These are phyloP conservation scores for Drosophila saltans DNA, from an alignment of 1,140 invertebrate species.

Conservation along the genomic window DNA sequence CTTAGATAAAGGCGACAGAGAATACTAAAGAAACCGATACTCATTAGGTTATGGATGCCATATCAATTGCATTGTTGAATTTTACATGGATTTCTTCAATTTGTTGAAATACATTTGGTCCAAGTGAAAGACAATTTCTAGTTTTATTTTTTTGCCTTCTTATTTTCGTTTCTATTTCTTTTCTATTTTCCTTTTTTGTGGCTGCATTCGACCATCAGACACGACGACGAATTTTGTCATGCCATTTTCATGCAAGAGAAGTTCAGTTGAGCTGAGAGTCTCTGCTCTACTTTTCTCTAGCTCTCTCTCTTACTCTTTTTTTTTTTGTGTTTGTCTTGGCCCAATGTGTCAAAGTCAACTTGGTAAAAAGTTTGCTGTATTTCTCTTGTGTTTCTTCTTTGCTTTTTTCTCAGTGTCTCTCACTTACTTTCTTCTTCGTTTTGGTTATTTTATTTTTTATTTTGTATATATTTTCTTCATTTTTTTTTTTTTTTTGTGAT, in stretches of 20 bases:
- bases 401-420: not conserved
- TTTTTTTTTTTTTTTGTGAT: conserved; percentile 60
- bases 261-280: conserved; percentile 31
- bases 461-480: not conserved
- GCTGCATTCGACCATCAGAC: conserved; percentile 11
- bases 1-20: no score
- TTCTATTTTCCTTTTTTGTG: not conserved
- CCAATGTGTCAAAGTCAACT: conserved; percentile 80
- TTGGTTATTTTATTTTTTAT: not conserved
- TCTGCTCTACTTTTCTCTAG: conserved; percentile 21
- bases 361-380: conserved; percentile 65
- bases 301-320: not conserved
- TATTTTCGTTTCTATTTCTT: conserved; percentile 12
- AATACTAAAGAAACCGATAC: not conserved
- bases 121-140: not conserved
- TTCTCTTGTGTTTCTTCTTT: not conserved
- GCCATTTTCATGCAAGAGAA: conserved; percentile 58
- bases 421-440: not conserved
- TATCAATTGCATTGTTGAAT: not conserved
- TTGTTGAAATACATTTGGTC: not conserved
- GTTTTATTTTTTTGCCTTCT: not conserved
- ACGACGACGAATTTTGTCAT: conserved; percentile 51
- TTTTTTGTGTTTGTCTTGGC: conserved; percentile 60
- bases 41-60: not conserved
- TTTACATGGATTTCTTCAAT: not conserved